These are phyloP conservation scores for Phaethornis superciliosus DNA, from an alignment of 2,113 vertebrate species.

Conservation along the genomic window DNA sequence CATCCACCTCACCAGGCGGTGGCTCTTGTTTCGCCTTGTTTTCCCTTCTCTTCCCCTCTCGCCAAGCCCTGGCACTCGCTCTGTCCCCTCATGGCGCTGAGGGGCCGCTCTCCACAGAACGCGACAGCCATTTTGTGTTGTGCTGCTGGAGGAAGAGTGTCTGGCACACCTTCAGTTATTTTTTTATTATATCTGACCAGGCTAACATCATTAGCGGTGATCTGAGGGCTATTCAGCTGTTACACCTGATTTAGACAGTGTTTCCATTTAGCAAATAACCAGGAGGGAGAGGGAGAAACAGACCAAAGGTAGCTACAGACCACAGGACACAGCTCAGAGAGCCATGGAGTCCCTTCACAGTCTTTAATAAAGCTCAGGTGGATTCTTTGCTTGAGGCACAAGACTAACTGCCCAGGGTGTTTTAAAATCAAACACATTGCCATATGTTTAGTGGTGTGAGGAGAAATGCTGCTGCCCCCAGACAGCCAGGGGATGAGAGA, in stretches of 20 bases:
- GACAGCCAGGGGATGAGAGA: neutral
- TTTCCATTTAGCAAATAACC: neutral
- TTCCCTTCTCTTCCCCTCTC: neutral
- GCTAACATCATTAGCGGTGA: neutral
- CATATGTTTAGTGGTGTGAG: neutral
- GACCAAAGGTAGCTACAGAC: neutral
- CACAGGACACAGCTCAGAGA: neutral
- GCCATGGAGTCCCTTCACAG: neutral
- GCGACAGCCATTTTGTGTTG: neutral
- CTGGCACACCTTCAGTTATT: neutral
- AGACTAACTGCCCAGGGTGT: neutral
- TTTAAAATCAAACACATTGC: neutral
- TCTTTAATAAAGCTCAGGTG: constrained; percentile 24
- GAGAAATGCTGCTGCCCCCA: neutral
- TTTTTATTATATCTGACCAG: neutral
- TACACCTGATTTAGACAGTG: neutral
- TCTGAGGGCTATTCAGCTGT: neutral
- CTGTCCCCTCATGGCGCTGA: fast-evolving
- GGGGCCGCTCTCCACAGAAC: neutral
- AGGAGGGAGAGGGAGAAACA: neutral
- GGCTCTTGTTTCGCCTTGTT: neutral
- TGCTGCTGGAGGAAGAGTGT: neutral
- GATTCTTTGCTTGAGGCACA: neutral
- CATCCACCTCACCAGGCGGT: no score
- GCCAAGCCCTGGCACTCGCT: fast-evolving